phyloP scores from a whole-genome alignment of 2,888 invertebrate species.

The Callinectes sapidus region DNA sequence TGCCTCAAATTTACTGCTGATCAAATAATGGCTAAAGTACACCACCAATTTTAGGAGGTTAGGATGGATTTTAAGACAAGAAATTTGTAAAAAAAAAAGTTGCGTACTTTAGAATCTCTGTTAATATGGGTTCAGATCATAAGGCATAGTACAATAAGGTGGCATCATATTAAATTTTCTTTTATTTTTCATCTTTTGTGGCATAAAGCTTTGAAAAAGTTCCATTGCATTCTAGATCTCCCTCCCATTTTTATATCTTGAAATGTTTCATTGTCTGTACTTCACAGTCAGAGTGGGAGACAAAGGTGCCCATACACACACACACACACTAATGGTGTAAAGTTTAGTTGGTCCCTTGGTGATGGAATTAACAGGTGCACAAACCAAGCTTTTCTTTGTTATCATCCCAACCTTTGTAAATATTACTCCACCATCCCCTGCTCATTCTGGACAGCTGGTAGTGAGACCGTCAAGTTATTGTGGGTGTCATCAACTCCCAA shows the following conservation, averaged over 20 bases:
- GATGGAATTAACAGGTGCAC: background rate
- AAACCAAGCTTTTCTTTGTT: background rate
- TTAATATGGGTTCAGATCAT: too few relatives aligned
- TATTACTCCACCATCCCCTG: background rate
- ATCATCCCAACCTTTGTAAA: conserved; percentile 23
- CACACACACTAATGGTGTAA: background rate
- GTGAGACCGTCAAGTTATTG: background rate
- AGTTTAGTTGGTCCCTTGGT: background rate
- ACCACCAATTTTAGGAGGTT: too few relatives aligned
- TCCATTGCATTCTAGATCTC: background rate
- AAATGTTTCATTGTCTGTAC: background rate
- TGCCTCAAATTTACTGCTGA: too few relatives aligned
- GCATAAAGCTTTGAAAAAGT: background rate
- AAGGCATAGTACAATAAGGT: background rate
- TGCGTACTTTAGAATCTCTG: too few relatives aligned
- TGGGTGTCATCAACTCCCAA: background rate
- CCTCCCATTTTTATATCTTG: background rate
- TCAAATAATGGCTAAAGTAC: too few relatives aligned
- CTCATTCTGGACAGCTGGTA: background rate
- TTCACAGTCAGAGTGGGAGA: background rate
- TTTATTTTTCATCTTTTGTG: background rate
- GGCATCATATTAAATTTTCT: background rate
- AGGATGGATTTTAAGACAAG: too few relatives aligned
- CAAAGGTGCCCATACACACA: too few relatives aligned
- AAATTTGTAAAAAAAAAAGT: too few relatives aligned